Base-by-base conservation (phyloP, 2,797 vertebrate species). In the Periophthalmus magnuspinnatus region DNA sequence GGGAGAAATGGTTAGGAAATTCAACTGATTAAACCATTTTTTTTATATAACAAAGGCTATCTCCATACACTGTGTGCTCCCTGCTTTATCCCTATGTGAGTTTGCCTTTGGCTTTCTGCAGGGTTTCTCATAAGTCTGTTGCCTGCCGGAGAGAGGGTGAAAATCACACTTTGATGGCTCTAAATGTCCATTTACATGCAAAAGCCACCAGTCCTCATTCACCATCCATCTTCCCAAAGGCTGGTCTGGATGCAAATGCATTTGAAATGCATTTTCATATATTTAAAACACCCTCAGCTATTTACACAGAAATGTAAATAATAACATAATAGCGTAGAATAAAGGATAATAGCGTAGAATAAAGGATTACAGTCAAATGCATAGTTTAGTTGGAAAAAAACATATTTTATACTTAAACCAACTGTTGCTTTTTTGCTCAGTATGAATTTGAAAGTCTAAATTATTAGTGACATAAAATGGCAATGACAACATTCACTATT, bases 141-240 rank as follows among this genome's bases (percentile, higher is more conserved):
- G 60, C 69, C 24, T 24, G 69, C 52, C n/a, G 69, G 74, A 71
- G 66, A 52, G n/a, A 59, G 5, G 36, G 52, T 28, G 45, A 81
- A 79, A 66, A n/a, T 56, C 45, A 3, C 62, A 22, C 62, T 71
- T 67, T 68, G 62, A 76, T 76, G 66, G 69, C 47, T 76, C 70
- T 36, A 47, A 81, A 76, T 75, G 69, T 5, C 59, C 68, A 79
- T 79, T 86, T 82, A 66, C 28, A 77, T 69, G 48, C 50, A 38
- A 48, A 71, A 65, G 48, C 32, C 61, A 65, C 11, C 65, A 61
- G 68, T 61, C 57, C 34, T 62, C 71, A 57, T 33, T 55, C 8
- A 13, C 9, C 41, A 5, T 71, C n/a, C 61, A 57, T 65, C 45
- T 32, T 17, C 57, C 80, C 67, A 66, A 69, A 70, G 79, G 72